These are phyloP conservation scores for Arrhopalites spinosus DNA, from an alignment of 2,888 invertebrate species.

Conservation along the genomic window DNA sequence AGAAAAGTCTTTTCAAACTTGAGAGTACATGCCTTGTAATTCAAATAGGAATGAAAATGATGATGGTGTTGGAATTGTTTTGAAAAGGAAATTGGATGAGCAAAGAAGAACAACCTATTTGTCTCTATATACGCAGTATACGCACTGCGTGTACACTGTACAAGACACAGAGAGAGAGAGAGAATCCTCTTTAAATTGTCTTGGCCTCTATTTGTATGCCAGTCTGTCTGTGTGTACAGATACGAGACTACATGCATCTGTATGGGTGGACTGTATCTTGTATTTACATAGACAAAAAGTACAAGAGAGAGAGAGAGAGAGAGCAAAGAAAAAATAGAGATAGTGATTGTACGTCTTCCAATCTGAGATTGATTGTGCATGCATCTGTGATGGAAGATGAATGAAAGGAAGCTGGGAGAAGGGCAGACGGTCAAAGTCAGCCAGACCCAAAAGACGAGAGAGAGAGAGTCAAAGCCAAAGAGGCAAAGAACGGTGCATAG, in stretches of 20 bases:
- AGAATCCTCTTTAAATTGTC: background rate
- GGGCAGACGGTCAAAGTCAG: background rate
- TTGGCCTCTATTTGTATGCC: too few species aligned
- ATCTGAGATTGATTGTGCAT: background rate
- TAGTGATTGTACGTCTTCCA: constrained; percentile 50
- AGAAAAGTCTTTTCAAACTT: background rate
- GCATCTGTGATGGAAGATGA: constrained; percentile 6
- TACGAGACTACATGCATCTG: too few species aligned
- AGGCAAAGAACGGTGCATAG: background rate
- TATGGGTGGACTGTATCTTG: background rate
- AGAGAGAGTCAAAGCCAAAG: too few species aligned
- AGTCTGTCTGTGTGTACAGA: too few species aligned
- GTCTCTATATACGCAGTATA: too few species aligned
- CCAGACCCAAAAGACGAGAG: background rate
- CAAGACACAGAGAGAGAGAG: constrained; percentile 18
- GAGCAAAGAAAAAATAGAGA: constrained; percentile 19
- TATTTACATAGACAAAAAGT: too few species aligned
- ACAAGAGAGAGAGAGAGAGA: constrained; percentile 17
- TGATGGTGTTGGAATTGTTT: constrained; percentile 38
- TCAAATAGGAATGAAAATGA: constrained; percentile 47
- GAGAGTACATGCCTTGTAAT: constrained; percentile 47
- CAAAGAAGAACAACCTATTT: background rate
- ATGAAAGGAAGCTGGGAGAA: constrained; percentile 10
- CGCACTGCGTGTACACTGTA: background rate
- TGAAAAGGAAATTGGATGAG: constrained; percentile 7